Conservation (phyloP, 2,113 vertebrate genomes). For the Chaetodon trifascialis region DNA sequence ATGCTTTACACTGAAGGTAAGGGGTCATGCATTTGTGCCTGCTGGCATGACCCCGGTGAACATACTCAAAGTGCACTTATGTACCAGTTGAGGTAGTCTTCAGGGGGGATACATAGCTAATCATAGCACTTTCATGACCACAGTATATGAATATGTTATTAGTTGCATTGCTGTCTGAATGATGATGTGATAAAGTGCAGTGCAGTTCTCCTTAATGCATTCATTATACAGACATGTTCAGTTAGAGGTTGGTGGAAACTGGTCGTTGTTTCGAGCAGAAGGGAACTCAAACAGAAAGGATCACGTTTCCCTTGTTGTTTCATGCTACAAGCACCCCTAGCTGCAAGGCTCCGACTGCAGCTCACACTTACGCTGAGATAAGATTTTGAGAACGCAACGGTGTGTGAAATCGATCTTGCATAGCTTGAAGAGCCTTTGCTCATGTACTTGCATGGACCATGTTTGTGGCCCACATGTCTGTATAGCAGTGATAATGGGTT, state of each 20-base stretch:
- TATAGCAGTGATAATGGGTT: background rate
- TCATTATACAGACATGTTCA: background rate
- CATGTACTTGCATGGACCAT: too few relatives aligned
- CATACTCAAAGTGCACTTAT: too few relatives aligned
- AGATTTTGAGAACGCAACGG: background rate
- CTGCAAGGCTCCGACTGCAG: background rate
- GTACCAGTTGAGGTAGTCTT: too few relatives aligned
- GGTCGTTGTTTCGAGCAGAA: too few relatives aligned
- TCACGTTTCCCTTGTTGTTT: background rate
- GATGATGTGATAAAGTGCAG: background rate
- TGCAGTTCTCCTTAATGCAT: background rate
- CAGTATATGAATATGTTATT: background rate
- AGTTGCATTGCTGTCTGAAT: background rate
- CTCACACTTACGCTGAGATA: background rate
- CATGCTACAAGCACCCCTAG: background rate
- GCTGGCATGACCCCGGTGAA: too few relatives aligned
- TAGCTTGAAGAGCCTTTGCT: too few relatives aligned
- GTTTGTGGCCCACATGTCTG: background rate
- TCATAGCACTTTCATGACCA: background rate
- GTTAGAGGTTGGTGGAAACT: too few relatives aligned
- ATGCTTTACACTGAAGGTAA: background rate
- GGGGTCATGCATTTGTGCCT: too few relatives aligned
- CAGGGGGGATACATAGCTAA: too few relatives aligned
- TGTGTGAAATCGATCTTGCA: too few relatives aligned
- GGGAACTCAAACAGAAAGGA: background rate